These are phyloP conservation scores for Clinocottus analis DNA, from an alignment of 2,113 vertebrate genomes.

Conservation along the genomic window DNA sequence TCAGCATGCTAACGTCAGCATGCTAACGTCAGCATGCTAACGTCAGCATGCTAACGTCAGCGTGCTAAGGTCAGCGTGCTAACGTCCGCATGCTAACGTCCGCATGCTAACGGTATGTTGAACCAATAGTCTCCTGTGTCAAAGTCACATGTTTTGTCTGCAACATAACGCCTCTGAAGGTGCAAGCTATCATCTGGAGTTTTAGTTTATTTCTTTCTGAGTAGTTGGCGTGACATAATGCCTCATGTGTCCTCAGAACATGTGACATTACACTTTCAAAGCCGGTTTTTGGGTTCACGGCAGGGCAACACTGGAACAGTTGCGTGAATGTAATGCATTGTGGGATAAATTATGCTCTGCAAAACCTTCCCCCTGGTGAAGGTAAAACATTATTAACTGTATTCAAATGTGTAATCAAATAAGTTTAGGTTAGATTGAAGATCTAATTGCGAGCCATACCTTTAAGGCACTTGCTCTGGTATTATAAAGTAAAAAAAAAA, in stretches of 20 bases:
- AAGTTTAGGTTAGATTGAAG: conserved; percentile 55
- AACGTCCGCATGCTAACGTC: not conserved
- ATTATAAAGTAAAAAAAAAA: conserved; percentile 16
- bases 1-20: not conserved
- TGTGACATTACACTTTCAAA: not conserved
- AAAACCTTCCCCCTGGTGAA: conserved; percentile 36
- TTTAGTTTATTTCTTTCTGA: too few relatives aligned
- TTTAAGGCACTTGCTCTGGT: conserved; percentile 48
- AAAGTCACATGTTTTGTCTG: too few relatives aligned
- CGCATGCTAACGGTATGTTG: too few relatives aligned
- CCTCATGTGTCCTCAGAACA: not conserved
- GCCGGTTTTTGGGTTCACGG: not conserved
- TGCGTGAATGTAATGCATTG: not conserved
- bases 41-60: not conserved
- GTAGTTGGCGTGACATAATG: too few relatives aligned
- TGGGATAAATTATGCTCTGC: not conserved
- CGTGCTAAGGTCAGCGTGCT: too few relatives aligned
- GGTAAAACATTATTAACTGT: conserved; percentile 47
- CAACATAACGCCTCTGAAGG: too few relatives aligned
- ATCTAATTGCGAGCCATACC: conserved; percentile 58
- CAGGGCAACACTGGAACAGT: too few relatives aligned
- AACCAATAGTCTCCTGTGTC: too few relatives aligned
- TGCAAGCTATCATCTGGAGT: too few relatives aligned
- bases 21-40: not conserved
- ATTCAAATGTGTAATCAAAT: conserved; percentile 61